Evolutionary conservation across 1,140 invertebrate genomes (phyloP).

Genomic region (Ruditapes philippinarum): DNA sequence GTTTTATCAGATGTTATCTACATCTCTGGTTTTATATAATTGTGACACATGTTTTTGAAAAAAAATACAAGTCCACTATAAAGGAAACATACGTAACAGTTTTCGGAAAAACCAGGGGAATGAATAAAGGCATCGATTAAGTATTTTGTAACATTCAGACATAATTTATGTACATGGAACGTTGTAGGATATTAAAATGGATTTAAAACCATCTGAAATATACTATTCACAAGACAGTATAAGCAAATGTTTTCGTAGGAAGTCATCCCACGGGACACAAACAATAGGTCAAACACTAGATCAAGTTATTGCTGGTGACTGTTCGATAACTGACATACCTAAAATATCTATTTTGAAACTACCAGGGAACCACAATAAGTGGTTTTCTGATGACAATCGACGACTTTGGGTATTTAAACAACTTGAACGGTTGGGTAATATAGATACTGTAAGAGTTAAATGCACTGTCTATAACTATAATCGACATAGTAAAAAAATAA

Average conservation of each 20-base stretch:
- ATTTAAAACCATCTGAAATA: not conserved
- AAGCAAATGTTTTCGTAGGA: not conserved
- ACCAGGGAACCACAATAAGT: not conserved
- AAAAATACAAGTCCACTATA: too few relatives aligned
- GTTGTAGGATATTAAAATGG: too few relatives aligned
- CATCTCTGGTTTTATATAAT: too few relatives aligned
- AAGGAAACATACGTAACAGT: too few relatives aligned
- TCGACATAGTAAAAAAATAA: not conserved
- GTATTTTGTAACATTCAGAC: too few relatives aligned
- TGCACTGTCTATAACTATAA: not conserved
- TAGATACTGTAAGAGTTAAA: not conserved
- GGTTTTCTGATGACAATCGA: constrained; percentile 13
- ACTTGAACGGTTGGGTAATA: not conserved
- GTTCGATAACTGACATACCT: not conserved
- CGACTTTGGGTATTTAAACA: constrained; percentile 36
- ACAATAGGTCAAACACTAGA: not conserved
- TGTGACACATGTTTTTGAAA: too few relatives aligned
- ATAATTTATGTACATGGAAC: too few relatives aligned
- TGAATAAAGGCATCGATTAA: too few relatives aligned
- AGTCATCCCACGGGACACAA: not conserved
- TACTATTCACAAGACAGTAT: constrained; percentile 18
- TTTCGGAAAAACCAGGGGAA: too few relatives aligned
- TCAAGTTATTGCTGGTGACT: not conserved
- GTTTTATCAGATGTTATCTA: too few relatives aligned
- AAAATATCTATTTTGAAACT: not conserved